These are phyloP conservation scores for Monoplex corrugatus DNA, from an alignment of 2,888 invertebrate genomes.

Conservation along the genomic window DNA sequence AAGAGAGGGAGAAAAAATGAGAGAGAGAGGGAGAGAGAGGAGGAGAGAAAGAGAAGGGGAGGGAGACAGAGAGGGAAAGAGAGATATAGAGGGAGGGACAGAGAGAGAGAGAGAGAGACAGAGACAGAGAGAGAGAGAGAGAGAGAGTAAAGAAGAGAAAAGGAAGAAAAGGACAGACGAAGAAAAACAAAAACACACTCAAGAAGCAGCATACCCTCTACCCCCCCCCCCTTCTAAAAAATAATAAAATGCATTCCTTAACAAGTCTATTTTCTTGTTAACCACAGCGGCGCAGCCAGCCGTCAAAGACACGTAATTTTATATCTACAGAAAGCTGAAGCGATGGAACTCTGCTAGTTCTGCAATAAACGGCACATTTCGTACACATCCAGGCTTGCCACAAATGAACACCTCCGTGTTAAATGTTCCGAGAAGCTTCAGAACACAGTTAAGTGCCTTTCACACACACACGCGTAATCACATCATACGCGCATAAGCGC, in stretches of 20 bases:
- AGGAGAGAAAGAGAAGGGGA: too few species aligned
- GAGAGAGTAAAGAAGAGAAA: not conserved
- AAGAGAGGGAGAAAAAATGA: not conserved
- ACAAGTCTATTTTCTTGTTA: not conserved
- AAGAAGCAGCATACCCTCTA: not conserved
- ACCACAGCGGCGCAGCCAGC: not conserved
- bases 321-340: not conserved
- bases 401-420: too few species aligned
- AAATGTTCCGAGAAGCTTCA: too few species aligned
- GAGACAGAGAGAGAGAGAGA: too few species aligned
- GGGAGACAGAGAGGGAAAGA: not conserved
- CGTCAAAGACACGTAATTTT: not conserved
- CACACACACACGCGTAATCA: too few species aligned
- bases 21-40: too few species aligned
- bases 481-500: too few species aligned
- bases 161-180: not conserved
- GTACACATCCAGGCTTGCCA: too few species aligned
- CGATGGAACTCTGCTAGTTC: not conserved
- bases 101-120: too few species aligned
- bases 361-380: not conserved
- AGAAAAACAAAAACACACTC: not conserved
- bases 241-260: not conserved
- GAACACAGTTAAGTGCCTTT: too few species aligned
- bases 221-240: too few species aligned
- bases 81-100: not conserved